These are phyloP conservation scores for Osmoderma eremita DNA, from an alignment of 2,888 invertebrate species.

Conservation along the genomic window DNA sequence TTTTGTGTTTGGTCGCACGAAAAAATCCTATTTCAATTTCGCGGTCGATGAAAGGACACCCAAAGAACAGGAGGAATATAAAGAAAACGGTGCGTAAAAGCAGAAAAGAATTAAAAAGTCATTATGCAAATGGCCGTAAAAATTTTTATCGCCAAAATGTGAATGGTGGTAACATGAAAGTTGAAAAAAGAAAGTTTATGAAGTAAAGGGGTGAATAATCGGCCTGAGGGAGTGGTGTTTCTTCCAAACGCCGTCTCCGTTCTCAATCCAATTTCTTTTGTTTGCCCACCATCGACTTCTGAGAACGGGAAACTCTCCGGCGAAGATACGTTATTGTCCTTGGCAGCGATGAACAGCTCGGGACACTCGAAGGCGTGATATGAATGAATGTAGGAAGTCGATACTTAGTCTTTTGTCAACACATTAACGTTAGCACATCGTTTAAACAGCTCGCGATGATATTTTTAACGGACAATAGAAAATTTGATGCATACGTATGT, in stretches of 20 bases:
- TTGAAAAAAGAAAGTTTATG: slow-evolving; percentile 27
- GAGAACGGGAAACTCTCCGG: neutral
- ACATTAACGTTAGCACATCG: slow-evolving; percentile 2
- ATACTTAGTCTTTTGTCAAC: slow-evolving; percentile 28
- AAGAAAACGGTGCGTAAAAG: slow-evolving; percentile 15
- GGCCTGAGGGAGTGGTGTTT: neutral
- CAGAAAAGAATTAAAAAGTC: slow-evolving; percentile 29
- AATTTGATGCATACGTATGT: slow-evolving; percentile 3
- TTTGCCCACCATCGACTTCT: slow-evolving; percentile 18
- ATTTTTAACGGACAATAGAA: slow-evolving; percentile 12
- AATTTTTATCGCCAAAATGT: slow-evolving; percentile 27
- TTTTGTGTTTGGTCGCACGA: neutral
- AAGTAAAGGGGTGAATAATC: slow-evolving; percentile 31
- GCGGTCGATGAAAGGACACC: neutral
- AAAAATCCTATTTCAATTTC: slow-evolving; percentile 11
- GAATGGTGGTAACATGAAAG: slow-evolving; percentile 19
- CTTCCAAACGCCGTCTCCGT: neutral
- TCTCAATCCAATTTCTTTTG: slow-evolving; percentile 8
- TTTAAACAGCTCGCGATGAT: neutral
- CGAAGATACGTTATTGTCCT: slow-evolving; percentile 10
- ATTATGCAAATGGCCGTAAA: slow-evolving; percentile 34
- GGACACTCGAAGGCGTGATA: slow-evolving; percentile 14
- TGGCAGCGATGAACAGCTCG: neutral
- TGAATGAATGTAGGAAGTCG: slow-evolving; percentile 11
- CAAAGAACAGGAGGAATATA: slow-evolving; percentile 1